Conservation (phyloP, 2,113 vertebrate genomes). For the Dipodomys merriami region DNA sequence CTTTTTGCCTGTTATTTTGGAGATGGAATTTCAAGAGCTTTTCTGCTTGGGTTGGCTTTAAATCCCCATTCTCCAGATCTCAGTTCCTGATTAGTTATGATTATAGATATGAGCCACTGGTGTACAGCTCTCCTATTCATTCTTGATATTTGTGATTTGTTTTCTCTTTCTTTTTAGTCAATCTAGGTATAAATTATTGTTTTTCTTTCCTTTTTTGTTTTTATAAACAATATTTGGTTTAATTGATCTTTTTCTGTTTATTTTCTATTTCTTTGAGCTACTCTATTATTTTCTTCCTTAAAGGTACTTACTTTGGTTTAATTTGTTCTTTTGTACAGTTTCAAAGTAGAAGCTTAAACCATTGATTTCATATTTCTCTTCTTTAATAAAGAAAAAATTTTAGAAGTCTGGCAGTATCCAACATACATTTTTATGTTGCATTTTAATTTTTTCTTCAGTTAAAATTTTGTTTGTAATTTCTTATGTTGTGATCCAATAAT, state of each 20-base stretch:
- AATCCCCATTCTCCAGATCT: no score
- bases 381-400: background rate
- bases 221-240: background rate
- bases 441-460: conserved; percentile 15
- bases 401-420: background rate
- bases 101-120: no score
- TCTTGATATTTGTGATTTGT: no score
- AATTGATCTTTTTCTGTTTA: background rate
- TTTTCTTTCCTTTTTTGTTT: no score
- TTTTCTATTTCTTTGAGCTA: background rate
- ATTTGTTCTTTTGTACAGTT: background rate
- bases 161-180: no score
- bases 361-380: background rate
- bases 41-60: no score
- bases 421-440: background rate
- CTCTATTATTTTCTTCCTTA: background rate
- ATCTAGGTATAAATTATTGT: no score
- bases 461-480: background rate
- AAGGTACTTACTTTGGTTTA: background rate
- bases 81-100: no score
- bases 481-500: background rate
- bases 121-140: no score
- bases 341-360: background rate
- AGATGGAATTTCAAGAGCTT: no score
- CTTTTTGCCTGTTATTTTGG: no score